Percentiles rank a stretch among this genome's conserved stretches.
These are phyloP conservation scores for Drosophila parvula DNA, from an alignment of 1,140 invertebrate species.

Conservation along the genomic window DNA sequence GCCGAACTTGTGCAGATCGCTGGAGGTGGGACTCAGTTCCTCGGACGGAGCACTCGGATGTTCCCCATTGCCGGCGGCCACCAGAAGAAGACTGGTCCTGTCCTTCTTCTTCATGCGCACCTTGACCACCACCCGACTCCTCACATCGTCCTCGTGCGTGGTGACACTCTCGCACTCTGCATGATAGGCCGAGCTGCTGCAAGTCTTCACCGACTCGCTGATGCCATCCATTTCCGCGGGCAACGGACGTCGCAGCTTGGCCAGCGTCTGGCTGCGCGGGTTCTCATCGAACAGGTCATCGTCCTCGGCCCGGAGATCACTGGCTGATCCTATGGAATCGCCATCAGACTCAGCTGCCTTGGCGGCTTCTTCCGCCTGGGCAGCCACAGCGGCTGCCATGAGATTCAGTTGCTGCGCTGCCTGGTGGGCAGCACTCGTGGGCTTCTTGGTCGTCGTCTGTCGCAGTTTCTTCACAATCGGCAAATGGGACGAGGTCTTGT, in stretches of 20 bases:
- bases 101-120: slow-evolving; percentile 82
- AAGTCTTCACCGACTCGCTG: slow-evolving; percentile 88
- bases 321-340: slow-evolving; percentile 91
- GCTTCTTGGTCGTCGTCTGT: slow-evolving; percentile 84
- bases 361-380: slow-evolving; percentile 61
- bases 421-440: slow-evolving; percentile 74
- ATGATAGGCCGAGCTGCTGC: slow-evolving; percentile 89
- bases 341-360: slow-evolving; percentile 81
- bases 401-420: slow-evolving; percentile 79
- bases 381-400: slow-evolving; percentile 68
- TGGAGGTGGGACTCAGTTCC: slow-evolving; percentile 80
- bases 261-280: slow-evolving; percentile 58
- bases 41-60: slow-evolving; percentile 46
- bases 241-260: slow-evolving; percentile 64
- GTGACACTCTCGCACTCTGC: slow-evolving; percentile 89
- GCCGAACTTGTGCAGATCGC: slow-evolving; percentile 90
- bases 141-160: slow-evolving; percentile 87
- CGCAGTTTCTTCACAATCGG: slow-evolving; percentile 84
- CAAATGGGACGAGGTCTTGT: slow-evolving; percentile 78
- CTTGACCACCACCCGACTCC: slow-evolving; percentile 84
- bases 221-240: slow-evolving; percentile 86
- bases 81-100: slow-evolving; percentile 49
- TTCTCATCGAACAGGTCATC: slow-evolving; percentile 86
- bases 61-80: slow-evolving; percentile 29
- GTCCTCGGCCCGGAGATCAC: slow-evolving; percentile 88